phyloP scores from a whole-genome alignment of 2,797 vertebrate genomes.

The Sebastes taczanowskii region DNA sequence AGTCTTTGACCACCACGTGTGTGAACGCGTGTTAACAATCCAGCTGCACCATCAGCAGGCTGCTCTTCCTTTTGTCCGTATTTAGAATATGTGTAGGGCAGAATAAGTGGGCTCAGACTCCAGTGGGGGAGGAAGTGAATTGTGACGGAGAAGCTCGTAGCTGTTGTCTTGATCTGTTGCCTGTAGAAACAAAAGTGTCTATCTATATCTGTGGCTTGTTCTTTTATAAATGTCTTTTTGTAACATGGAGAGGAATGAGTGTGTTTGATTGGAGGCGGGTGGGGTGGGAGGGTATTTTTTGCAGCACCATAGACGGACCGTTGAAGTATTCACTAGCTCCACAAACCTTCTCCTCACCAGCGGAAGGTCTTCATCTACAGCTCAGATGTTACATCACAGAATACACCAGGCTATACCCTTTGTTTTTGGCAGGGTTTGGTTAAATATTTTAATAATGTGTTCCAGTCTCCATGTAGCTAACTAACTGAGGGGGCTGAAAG shows the following conservation, averaged over 20 bases:
- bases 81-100: neutral
- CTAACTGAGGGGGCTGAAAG: neutral
- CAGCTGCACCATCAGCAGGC: neutral
- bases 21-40: neutral
- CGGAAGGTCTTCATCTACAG: neutral
- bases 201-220: constrained; percentile 45
- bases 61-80: neutral
- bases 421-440: neutral
- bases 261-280: neutral
- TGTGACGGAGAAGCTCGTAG: neutral
- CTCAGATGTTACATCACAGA: neutral
- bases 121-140: neutral
- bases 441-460: neutral
- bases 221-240: constrained; percentile 75
- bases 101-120: neutral
- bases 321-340: constrained; percentile 22
- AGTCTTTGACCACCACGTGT: neutral
- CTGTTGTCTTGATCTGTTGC: constrained; percentile 59
- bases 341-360: neutral
- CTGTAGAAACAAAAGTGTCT: constrained; percentile 53
- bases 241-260: constrained; percentile 29
- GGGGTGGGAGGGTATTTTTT: neutral
- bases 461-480: neutral
- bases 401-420: neutral
- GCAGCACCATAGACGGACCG: constrained; percentile 10